These are phyloP conservation scores for Drosophila kokeensis DNA, from an alignment of 2,888 invertebrate genomes.

Conservation along the genomic window DNA sequence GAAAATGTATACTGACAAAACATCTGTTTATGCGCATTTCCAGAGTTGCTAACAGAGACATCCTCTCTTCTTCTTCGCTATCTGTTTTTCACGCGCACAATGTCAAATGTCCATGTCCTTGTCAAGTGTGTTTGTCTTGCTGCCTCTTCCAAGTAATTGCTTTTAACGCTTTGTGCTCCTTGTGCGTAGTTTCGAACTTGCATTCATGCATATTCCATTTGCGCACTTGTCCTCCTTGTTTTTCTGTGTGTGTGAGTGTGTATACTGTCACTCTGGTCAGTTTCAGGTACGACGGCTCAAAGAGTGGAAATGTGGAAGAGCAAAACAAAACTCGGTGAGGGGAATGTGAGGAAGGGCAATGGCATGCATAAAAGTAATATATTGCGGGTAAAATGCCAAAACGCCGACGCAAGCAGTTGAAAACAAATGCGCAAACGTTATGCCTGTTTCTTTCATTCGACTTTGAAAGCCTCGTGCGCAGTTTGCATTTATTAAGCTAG, in stretches of 20 bases:
- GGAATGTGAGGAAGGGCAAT: conserved; percentile 36
- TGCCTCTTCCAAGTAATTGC: conserved; percentile 55
- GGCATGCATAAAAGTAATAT: conserved; percentile 56
- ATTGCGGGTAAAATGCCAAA: conserved; percentile 66
- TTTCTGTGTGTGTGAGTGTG: conserved; percentile 1
- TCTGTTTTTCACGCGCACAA: conserved; percentile 1
- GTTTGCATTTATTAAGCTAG: conserved; percentile 46
- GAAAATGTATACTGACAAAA: conserved; percentile 24
- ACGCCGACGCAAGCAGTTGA: conserved; percentile 66
- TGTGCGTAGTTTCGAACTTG: conserved; percentile 29
- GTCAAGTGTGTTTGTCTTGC: conserved; percentile 57
- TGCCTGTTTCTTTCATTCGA: conserved; percentile 16
- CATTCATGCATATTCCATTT: conserved; percentile 27
- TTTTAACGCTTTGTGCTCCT: conserved; percentile 25
- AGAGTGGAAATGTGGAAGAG: conserved; percentile 19
- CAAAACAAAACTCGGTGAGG: conserved; percentile 5
- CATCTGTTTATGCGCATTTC: conserved; percentile 32
- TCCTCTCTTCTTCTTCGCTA: neutral
- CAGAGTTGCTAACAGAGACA: neutral
- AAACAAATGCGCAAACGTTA: conserved; percentile 35
- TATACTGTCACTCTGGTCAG: neutral
- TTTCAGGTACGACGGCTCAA: neutral
- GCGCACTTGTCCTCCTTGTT: neutral
- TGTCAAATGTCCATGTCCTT: conserved; percentile 47
- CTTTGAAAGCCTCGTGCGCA: conserved; percentile 37